Percentiles rank a stretch among this genome's conserved stretches.
Conservation (phyloP, 1,140 invertebrate genomes). For the Apocrypta bakeri region DNA sequence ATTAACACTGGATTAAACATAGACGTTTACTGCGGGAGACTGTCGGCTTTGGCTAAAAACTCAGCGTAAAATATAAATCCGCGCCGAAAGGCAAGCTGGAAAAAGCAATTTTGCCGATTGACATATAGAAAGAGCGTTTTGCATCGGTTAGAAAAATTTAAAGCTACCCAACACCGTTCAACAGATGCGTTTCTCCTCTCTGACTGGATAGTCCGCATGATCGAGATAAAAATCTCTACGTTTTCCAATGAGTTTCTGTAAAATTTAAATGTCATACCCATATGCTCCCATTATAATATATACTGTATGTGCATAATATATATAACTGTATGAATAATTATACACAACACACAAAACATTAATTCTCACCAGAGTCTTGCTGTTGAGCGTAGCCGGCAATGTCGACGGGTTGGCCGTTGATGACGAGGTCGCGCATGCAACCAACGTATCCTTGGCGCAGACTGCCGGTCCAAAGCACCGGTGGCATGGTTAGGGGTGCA, state of each 20-base stretch:
- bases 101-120: background rate
- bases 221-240: too few species aligned
- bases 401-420: conserved; percentile 95
- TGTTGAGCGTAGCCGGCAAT: conserved; percentile 91
- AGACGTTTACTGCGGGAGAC: too few species aligned
- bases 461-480: conserved; percentile 92
- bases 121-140: background rate
- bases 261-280: too few species aligned
- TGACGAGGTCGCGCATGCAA: conserved; percentile 93
- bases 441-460: conserved; percentile 95
- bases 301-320: background rate
- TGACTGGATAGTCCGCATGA: too few species aligned
- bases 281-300: too few species aligned
- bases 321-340: background rate
- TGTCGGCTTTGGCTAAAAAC: too few species aligned
- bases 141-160: background rate
- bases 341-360: background rate
- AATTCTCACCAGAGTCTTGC: conserved; percentile 87
- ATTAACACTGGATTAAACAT: too few species aligned
- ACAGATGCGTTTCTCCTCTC: too few species aligned
- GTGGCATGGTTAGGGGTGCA: conserved; percentile 83
- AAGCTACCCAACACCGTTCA: background rate
- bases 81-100: background rate
- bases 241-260: too few species aligned
- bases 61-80: background rate